phyloP scores from a whole-genome alignment of 1,140 invertebrate genomes.

The Meloidogyne floridensis region DNA sequence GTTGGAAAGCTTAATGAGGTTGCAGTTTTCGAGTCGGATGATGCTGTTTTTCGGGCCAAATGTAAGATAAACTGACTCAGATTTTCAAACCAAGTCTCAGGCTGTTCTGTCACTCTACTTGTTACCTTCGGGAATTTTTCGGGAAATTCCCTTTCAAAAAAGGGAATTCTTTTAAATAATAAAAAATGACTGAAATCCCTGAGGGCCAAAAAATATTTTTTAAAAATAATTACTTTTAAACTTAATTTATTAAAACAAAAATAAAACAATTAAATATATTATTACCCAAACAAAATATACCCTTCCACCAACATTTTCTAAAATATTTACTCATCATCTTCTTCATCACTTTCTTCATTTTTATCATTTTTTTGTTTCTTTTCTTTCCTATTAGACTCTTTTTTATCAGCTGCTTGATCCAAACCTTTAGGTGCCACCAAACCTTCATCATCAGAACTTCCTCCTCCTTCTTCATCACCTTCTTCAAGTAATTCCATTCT shows the following conservation, averaged over 20 bases:
- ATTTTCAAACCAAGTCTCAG: no score
- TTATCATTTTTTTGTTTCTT: constrained; percentile 29
- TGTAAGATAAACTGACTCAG: no score
- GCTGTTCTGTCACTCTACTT: no score
- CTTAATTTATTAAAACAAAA: no score
- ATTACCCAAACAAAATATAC: not conserved
- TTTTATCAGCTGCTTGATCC: constrained; percentile 58
- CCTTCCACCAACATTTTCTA: not conserved
- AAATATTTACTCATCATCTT: constrained; percentile 33
- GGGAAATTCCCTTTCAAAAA: no score
- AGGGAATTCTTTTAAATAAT: not conserved
- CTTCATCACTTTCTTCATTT: constrained; percentile 33
- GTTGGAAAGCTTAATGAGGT: no score
- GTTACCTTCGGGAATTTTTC: no score
- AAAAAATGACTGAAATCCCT: not conserved
- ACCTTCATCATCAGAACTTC: constrained; percentile 74
- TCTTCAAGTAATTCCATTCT: constrained; percentile 81
- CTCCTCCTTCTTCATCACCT: constrained; percentile 73
- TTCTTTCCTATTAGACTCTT: constrained; percentile 30
- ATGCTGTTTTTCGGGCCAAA: no score
- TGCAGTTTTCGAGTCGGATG: no score
- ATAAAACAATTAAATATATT: no score
- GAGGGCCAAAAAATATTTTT: no score
- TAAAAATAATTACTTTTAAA: no score
- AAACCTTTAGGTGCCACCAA: constrained; percentile 63